These are phyloP conservation scores for Cololabis saira DNA, from an alignment of 2,113 vertebrate genomes.

Conservation along the genomic window DNA sequence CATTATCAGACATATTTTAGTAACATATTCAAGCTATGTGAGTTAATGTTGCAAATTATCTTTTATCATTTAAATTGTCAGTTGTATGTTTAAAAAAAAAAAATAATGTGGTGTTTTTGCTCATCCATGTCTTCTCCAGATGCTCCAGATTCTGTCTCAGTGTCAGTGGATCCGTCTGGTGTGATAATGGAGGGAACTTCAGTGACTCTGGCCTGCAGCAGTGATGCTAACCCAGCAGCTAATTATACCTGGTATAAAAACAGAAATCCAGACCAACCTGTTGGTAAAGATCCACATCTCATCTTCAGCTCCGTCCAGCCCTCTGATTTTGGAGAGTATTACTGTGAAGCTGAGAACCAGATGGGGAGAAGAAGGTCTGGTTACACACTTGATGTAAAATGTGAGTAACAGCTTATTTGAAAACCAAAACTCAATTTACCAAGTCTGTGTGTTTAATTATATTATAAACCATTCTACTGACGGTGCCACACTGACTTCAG, in stretches of 20 bases:
- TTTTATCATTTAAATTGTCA: too few species aligned
- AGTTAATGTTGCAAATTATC: too few species aligned
- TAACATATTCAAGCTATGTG: too few species aligned
- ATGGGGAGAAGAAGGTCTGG: background rate
- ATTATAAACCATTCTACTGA: background rate
- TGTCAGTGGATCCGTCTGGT: background rate
- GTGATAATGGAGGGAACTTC: background rate
- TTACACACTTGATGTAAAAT: slow-evolving; percentile 1
- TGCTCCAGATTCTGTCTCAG: background rate
- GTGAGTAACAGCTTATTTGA: slow-evolving; percentile 7
- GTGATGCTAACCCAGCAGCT: slow-evolving; percentile 9
- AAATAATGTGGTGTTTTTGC: background rate
- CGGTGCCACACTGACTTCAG: too few species aligned
- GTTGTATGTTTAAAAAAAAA: too few species aligned
- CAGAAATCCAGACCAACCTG: background rate
- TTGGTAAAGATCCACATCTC: too few species aligned
- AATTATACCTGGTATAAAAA: slow-evolving; percentile 5
- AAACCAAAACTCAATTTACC: background rate
- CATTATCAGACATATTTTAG: background rate
- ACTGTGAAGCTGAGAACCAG: background rate
- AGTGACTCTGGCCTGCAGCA: slow-evolving; percentile 15
- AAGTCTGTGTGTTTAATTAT: too few species aligned
- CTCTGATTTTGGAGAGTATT: slow-evolving; percentile 11
- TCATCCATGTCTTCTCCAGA: slow-evolving; percentile 8
- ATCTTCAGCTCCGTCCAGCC: background rate